These are phyloP conservation scores for Spinus olivaceus DNA, from an alignment of 2,797 vertebrate genomes.

Conservation along the genomic window DNA sequence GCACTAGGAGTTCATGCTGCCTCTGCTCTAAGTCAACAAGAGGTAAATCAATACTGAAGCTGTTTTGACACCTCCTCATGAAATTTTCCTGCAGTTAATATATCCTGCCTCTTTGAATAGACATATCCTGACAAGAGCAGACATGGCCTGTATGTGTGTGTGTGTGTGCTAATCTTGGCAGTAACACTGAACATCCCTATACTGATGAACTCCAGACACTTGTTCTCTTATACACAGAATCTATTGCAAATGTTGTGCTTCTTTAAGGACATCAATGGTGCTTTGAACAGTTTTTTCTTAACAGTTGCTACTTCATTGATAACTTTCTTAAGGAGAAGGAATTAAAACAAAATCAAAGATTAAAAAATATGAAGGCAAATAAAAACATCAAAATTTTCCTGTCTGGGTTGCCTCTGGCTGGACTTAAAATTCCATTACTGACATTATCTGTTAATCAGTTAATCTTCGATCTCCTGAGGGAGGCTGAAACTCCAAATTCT, in stretches of 20 bases:
- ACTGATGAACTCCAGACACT: slow-evolving; percentile 45
- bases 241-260: neutral
- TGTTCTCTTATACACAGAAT: neutral
- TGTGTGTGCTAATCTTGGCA: slow-evolving; percentile 19
- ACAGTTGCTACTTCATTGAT: slow-evolving; percentile 9
- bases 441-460: slow-evolving; percentile 56
- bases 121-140: slow-evolving; percentile 38
- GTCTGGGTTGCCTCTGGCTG: slow-evolving; percentile 5
- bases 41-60: slow-evolving; percentile 37
- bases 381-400: neutral
- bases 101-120: slow-evolving; percentile 33
- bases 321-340: slow-evolving; percentile 25
- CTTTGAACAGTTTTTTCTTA: slow-evolving; percentile 13
- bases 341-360: slow-evolving; percentile 32
- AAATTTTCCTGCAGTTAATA: slow-evolving; percentile 48
- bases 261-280: neutral
- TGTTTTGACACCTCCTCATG: slow-evolving; percentile 29
- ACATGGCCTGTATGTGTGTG: neutral
- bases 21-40: slow-evolving; percentile 22
- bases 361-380: slow-evolving; percentile 37
- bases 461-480: slow-evolving; percentile 25
- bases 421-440: slow-evolving; percentile 61
- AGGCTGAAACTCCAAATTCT: slow-evolving; percentile 20
- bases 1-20: neutral
- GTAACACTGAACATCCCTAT: neutral